A percentile compares a stretch with the other conserved stretches of the same genome.
Evolutionary conservation across 1,140 invertebrate species (phyloP).

Genomic region (Luehdorfia chinensis): DNA sequence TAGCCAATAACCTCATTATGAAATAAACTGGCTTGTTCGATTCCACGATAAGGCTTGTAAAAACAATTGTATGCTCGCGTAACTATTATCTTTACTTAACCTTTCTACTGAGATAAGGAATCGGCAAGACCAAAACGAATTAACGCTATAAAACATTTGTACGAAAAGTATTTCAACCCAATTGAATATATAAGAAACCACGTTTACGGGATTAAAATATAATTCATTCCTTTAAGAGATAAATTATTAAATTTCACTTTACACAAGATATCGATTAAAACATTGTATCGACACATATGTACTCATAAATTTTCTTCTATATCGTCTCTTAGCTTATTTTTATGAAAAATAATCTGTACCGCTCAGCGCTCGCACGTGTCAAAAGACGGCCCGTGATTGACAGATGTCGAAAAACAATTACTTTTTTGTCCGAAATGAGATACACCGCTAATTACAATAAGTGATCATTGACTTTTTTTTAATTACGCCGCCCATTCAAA

Average conservation of each 20-base stretch:
- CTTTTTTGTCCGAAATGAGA: constrained; percentile 59
- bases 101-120: background rate
- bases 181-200: no score
- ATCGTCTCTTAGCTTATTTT: no score
- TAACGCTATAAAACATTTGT: background rate
- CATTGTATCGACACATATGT: no score
- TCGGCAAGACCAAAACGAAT: background rate
- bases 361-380: constrained; percentile 33
- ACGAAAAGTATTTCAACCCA: background rate
- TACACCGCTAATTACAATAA: constrained; percentile 72
- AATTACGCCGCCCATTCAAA: constrained; percentile 67
- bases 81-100: constrained; percentile 23
- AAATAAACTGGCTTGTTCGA: constrained; percentile 63
- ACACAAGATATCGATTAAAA: no score
- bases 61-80: constrained; percentile 31
- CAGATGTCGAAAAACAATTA: constrained; percentile 67
- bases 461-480: constrained; percentile 74
- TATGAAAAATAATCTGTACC: background rate
- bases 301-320: no score
- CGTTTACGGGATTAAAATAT: no score
- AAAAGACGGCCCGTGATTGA: constrained; percentile 43
- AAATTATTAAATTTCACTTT: no score
- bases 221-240: no score
- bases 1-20: constrained; percentile 76
- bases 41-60: constrained; percentile 52